Evolutionary conservation across 1,140 invertebrate species (phyloP), one percentile per base, ranked within the genome.

Genomic region (Meloidogyne exigua): DNA sequence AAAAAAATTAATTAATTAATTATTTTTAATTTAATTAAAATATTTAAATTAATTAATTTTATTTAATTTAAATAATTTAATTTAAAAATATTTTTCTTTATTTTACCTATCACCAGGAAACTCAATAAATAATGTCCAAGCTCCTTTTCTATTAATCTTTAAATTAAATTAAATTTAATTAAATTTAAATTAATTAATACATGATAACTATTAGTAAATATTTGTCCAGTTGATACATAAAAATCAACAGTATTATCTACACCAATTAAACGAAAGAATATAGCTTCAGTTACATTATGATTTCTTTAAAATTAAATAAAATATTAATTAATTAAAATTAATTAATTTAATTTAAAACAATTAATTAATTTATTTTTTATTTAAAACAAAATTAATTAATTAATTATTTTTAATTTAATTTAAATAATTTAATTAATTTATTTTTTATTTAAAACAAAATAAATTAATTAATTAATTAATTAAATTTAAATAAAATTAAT

Each of bases 211-310:
- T 88, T 85, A 26, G 87, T 88, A 69, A 86, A 88, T 23, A 76
- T 88, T 42, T 86, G 76, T 18, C 84, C 84, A 21, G 86, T 79
- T 13, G 76, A 80, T 18, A 88, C 79, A 69, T 81, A 76, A 76
- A 86, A 86, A 64, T 86, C 84, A 32, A 83, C 86, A 13, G 84
- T 86, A 72, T 86, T 86, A 75, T 86, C 84, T 25, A 86, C 84
- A 9, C 84, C 84, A 70, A 86, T 77, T 15, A 86, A 64, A 15
- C 84, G 86, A 71, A 86, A 86, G 76, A 86, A 86, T 57, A 73
- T 75, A 12, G 84, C 84, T 64, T 87, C 86, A 12, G 79, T 88
- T 11, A 86, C 82, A 68, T 86, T 86, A 73, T 86, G 82, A 70
- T 86, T 86, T 76, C 85, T 84, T 25, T 68, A 42, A 75, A 42